These are phyloP conservation scores for Polydrusus tereticollis DNA, from an alignment of 2,888 invertebrate species.

Conservation along the genomic window DNA sequence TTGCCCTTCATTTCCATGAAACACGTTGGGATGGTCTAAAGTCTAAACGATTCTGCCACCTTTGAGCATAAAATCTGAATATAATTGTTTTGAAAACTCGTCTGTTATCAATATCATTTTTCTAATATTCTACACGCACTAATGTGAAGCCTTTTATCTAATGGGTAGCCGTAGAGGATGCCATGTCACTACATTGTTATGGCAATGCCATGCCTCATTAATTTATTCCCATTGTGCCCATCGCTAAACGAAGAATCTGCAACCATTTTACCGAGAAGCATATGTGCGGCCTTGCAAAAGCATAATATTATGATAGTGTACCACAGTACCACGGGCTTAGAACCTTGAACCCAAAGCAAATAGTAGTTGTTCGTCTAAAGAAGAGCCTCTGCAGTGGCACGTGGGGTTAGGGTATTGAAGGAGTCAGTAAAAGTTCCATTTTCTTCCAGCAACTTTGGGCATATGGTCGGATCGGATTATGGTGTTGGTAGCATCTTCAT, in stretches of 20 bases:
- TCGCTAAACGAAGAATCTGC: constrained; percentile 4
- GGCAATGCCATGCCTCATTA: not conserved
- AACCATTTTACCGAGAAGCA: constrained; percentile 5
- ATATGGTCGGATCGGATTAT: not conserved
- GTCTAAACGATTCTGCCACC: no score
- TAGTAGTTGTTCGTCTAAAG: not conserved
- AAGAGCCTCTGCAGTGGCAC: not conserved
- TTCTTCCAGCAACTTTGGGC: no score
- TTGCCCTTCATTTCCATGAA: no score
- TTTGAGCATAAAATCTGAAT: no score
- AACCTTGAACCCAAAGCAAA: not conserved
- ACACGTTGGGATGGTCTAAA: no score
- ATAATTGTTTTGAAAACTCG: no score
- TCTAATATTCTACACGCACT: no score
- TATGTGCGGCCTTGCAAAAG: not conserved
- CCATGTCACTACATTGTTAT: not conserved
- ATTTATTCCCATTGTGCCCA: not conserved
- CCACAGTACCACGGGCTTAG: not conserved
- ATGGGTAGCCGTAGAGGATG: not conserved
- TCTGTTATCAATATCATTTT: no score
- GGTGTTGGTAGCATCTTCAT: not conserved
- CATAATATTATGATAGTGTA: constrained; percentile 3
- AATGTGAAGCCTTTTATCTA: no score
- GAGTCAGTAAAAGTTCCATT: no score
- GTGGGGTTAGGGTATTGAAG: no score